Conservation (phyloP, 1,140 invertebrate species). For the Orchestia grillus region DNA sequence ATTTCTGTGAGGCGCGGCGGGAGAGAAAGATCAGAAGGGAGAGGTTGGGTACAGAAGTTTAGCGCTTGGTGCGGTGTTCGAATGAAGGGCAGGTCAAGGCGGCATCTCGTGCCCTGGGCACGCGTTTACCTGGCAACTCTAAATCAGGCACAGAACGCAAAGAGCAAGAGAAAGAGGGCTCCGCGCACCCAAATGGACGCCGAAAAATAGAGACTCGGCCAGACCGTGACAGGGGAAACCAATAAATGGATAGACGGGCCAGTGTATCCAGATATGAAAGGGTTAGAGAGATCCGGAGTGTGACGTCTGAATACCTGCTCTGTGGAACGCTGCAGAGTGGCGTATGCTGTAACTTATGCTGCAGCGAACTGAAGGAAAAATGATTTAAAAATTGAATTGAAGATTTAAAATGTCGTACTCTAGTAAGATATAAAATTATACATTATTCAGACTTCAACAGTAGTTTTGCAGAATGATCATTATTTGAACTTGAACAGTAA, state of each 20-base stretch:
- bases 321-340: neutral
- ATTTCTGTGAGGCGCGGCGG: neutral
- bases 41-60: neutral
- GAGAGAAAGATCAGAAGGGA: slow-evolving; percentile 11
- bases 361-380: neutral
- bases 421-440: too few relatives aligned
- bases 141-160: neutral
- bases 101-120: neutral
- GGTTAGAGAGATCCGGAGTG: neutral
- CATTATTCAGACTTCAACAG: too few relatives aligned
- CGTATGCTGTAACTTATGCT: neutral
- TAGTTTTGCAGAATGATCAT: too few relatives aligned
- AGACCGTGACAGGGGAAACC: neutral
- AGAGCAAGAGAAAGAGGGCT: neutral
- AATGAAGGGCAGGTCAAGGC: slow-evolving; percentile 11
- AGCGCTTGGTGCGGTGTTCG: slow-evolving; percentile 38
- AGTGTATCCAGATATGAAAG: neutral
- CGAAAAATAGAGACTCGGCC: neutral
- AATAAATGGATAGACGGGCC: neutral
- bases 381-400: neutral
- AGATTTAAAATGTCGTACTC: neutral
- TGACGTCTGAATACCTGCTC: neutral
- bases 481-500: too few relatives aligned
- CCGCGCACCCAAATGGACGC: neutral
- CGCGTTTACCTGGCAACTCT: slow-evolving; percentile 43